Base-by-base conservation (phyloP, 2,888 invertebrate species). In the Catocala sponsa region DNA sequence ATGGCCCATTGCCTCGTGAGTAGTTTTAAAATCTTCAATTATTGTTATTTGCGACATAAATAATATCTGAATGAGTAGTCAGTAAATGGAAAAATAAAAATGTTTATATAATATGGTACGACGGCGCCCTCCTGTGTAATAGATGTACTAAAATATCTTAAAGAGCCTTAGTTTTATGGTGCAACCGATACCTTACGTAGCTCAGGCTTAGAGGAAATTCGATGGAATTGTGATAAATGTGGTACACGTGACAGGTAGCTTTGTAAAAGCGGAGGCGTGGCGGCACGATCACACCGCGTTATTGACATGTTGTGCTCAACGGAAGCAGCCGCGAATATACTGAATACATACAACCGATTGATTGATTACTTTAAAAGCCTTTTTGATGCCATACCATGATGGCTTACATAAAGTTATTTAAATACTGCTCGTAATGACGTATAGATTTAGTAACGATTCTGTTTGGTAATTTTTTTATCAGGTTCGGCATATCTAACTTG, bases 201-300 rank as follows among this genome's bases (percentile, higher is more conserved):
- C 47, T 67, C 70, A 60, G 70, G 70, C 76, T 74, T 69, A 65
- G 64, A 73, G 76, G 72, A 79, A 84, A 82, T 81, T 85, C 76
- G 78, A 77, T 79, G 79, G 80, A 82, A 85, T 88, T 86, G 86
- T 89, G 88, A 91, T 91, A 89, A 88, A 91, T 91, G 85, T 86
- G 79, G 73, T 66, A 68, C 65, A 73, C 76, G 81, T 90, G 90
- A 89, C 88, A 87, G 86, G 86, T 85, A 82, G 84, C 84, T 87
- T 87, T 86, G 80, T 82, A 74, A 74, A 60, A 10, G 44, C 57
- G 78, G 68, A 74, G 77, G 63, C 43, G 63, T 67, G 68, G 74
- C 60, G 71, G 69, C 78, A 73, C 68, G 75, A 74, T 71, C 70
- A 68, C 77, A 76, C 66, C 77, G 78, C 68, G 79, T 72, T 88